Percentiles rank a stretch among this genome's conserved stretches.
Conservation (phyloP, 2,888 invertebrate genomes). For the Allygus modestus region DNA sequence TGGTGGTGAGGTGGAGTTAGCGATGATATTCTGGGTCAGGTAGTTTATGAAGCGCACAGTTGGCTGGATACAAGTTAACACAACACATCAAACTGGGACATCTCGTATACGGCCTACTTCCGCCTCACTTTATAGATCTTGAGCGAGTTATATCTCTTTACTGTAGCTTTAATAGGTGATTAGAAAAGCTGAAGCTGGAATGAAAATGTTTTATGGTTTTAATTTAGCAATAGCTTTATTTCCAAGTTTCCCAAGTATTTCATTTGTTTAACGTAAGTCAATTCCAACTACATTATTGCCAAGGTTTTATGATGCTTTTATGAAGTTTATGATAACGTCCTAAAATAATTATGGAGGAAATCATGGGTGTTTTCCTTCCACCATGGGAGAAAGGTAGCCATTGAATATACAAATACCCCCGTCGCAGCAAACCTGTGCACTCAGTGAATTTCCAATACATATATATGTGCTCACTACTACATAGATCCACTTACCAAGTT, state of each 20-base stretch:
- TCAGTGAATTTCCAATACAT: no score
- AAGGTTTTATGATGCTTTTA: background rate
- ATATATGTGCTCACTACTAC: no score
- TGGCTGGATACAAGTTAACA: constrained; percentile 35
- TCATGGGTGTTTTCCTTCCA: no score
- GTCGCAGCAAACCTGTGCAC: no score
- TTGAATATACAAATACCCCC: no score
- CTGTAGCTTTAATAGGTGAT: background rate
- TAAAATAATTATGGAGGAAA: no score
- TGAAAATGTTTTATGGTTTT: background rate
- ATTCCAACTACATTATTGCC: background rate
- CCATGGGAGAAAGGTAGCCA: no score
- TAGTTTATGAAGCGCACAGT: constrained; percentile 29
- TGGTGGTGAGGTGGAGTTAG: background rate
- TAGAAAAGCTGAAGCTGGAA: background rate
- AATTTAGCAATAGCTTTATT: background rate
- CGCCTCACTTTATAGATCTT: background rate
- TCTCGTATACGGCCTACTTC: constrained; percentile 28
- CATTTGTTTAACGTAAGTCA: background rate
- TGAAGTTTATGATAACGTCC: no score
- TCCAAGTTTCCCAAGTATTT: background rate
- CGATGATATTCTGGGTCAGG: background rate
- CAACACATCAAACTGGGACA: constrained; percentile 33
- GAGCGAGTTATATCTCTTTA: background rate
- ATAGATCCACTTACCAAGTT: no score